Evolutionary conservation across 2,888 invertebrate species (phyloP).

Genomic region (Spatulosminthurus flaviceps): DNA sequence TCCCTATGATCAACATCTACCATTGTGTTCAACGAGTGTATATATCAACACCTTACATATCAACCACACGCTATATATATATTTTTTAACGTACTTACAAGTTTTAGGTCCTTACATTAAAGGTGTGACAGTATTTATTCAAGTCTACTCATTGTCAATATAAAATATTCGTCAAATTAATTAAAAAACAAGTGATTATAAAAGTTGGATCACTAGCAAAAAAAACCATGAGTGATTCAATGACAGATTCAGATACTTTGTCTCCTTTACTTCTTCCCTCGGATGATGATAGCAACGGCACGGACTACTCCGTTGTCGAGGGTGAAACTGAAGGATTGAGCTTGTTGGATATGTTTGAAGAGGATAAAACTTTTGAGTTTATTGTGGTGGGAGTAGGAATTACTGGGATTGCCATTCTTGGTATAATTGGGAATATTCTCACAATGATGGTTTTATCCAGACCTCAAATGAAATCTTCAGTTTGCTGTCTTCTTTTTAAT

Average conservation of each 20-base stretch:
- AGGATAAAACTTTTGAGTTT: slow-evolving; percentile 47
- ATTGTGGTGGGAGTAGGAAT: slow-evolving; percentile 48
- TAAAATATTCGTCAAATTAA: too few species aligned
- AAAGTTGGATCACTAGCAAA: too few species aligned
- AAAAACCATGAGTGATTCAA: not conserved
- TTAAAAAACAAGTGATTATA: too few species aligned
- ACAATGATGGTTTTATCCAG: slow-evolving; percentile 89
- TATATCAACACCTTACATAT: not conserved
- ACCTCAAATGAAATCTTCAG: slow-evolving; percentile 94
- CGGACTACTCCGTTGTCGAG: not conserved
- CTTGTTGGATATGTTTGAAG: slow-evolving; percentile 13
- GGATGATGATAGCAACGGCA: not conserved
- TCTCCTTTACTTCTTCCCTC: not conserved
- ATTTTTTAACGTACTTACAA: not conserved
- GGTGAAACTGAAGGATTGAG: slow-evolving; percentile 5
- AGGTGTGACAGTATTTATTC: too few species aligned
- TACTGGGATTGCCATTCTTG: slow-evolving; percentile 70
- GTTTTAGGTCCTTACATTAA: not conserved
- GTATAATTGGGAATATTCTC: slow-evolving; percentile 87
- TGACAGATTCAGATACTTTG: not conserved
- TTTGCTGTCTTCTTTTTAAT: slow-evolving; percentile 91
- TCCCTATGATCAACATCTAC: not conserved
- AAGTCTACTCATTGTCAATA: too few species aligned
- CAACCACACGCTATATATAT: not conserved
- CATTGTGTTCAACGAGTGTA: not conserved